phyloP scores from a whole-genome alignment of 2,888 invertebrate species.

The Tetragonula carbonaria region DNA sequence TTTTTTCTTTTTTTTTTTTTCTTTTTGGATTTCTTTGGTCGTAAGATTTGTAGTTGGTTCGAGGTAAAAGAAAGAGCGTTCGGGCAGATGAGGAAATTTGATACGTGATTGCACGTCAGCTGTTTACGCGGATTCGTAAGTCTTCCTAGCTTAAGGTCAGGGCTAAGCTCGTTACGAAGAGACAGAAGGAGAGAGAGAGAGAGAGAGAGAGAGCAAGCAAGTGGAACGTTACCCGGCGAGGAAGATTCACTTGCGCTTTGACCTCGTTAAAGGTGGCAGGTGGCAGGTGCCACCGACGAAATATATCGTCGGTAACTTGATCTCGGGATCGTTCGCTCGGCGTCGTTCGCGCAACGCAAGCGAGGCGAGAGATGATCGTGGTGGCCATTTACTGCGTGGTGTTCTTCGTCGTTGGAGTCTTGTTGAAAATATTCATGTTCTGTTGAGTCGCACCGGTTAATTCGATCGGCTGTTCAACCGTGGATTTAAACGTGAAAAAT shows the following conservation, averaged over 20 bases:
- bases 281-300: constrained; percentile 5
- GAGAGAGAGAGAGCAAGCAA: constrained; percentile 22
- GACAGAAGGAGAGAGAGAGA: too few species aligned
- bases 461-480: neutral
- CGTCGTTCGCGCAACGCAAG: constrained; percentile 2
- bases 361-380: constrained; percentile 75
- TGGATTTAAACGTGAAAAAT: too few species aligned
- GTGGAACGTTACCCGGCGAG: constrained; percentile 44
- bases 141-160: constrained; percentile 78
- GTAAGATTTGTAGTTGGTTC: too few species aligned
- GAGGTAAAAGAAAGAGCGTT: neutral
- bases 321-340: neutral
- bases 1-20: neutral
- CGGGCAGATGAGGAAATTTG: constrained; percentile 25
- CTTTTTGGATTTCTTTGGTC: too few species aligned
- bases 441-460: constrained; percentile 65
- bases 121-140: constrained; percentile 62
- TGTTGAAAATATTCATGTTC: constrained; percentile 79
- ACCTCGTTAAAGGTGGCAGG: constrained; percentile 45
- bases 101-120: constrained; percentile 35
- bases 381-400: constrained; percentile 82
- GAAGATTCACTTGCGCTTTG: constrained; percentile 56
- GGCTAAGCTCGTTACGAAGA: constrained; percentile 78
- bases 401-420: constrained; percentile 79
- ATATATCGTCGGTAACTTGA: neutral